Evolutionary conservation across 2,113 vertebrate genomes (phyloP), one percentile per base, ranked within the genome.

Genomic region (Apistogramma diplotaenia): DNA sequence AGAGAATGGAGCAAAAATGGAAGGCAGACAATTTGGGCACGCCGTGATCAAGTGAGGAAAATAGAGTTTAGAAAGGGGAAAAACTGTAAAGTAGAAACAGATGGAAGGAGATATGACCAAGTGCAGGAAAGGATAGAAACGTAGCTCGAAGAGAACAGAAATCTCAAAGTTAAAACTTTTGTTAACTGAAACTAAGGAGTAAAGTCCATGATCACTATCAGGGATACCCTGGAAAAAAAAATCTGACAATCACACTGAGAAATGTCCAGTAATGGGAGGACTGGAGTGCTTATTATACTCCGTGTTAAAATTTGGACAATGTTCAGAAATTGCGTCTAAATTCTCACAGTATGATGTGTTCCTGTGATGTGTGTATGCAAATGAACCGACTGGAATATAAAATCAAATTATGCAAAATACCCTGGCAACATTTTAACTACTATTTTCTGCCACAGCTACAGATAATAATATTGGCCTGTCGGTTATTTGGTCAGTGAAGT

Each of bases 161-260:
- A 59, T 65, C 67, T 81, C 46, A 84, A 81, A 76, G 82, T 89
- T 75, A 79, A 43, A 43, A 58, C 62, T 59, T 43, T 3, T 53
- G 37, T 33, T 55, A 19, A 78, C 51, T 43, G 6, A 55, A 84
- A 29, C 25, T n/a, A 43, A 51, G 18, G 49, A 29, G 25, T 70
- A 8, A 51, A 51, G 16, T 2, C 16, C 46, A 19, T 7, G 15
- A 18, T 29, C 43, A 51, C 16, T 31, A 31, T 49, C 1, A 29
- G 25, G 27, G 10, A 23, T 51, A 8, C 8, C 25, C 18, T 18
- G 25, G n/a, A 70, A 51, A 31, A 70, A 51, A 31, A n/a, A 35
- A n/a, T 51, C 25, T n/a, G 25, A 51, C 25, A 31, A 8, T 70
- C 6, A 10, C 25, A n/a, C 65, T 31, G 71, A 76, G 23, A 40